Base-by-base conservation (phyloP, 2,113 vertebrate species). In the Thomomys bottae region DNA sequence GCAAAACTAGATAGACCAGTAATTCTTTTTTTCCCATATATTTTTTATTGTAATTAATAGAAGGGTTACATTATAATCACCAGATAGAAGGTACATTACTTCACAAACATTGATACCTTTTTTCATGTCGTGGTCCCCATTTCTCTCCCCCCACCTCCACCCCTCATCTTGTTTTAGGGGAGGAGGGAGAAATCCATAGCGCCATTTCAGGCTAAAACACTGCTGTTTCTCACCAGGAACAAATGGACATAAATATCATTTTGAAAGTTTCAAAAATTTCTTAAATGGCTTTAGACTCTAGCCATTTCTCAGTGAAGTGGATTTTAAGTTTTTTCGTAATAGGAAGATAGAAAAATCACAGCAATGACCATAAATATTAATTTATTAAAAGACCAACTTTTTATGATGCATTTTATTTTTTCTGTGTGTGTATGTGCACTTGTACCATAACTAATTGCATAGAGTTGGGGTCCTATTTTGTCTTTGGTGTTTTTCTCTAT, bases 281-380 rank as follows among this genome's bases (percentile, higher is more conserved):
- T 93, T 73, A 23, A 67, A 42, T 89, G 92, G 91, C 8, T 12
- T 92, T 84, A 34, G 36, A 67, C 14, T 36, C 10, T 0, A 40
- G 66, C 36, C 11, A 67, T 76, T 61, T 86, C 75, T 93, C 49
- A 40, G 18, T 34, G 57, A 5, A 71, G 70, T 49, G 8, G 2
- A 9, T 70, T 93, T 80, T 61, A 83, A 90, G 70, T 66, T 17
- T 42, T 64, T 92, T 89, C n/a, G n/a, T 85, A 68, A 64, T 66
- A 42, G 24, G 34, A 40, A 89, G 45, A 80, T 54, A 80, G 59
- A 66, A 92, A 92, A 93, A 80, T 84, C 76, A 82, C 49, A 92
- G 24, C 17, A 79, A 61, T 21, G 88, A 34, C 18, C 8, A 28
- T 77, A 70, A 86, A 54, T 86, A 20, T 92, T 54, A 86, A 81